Evolutionary conservation across 2,797 vertebrate genomes (phyloP).

Genomic region (Danio kyathit): DNA sequence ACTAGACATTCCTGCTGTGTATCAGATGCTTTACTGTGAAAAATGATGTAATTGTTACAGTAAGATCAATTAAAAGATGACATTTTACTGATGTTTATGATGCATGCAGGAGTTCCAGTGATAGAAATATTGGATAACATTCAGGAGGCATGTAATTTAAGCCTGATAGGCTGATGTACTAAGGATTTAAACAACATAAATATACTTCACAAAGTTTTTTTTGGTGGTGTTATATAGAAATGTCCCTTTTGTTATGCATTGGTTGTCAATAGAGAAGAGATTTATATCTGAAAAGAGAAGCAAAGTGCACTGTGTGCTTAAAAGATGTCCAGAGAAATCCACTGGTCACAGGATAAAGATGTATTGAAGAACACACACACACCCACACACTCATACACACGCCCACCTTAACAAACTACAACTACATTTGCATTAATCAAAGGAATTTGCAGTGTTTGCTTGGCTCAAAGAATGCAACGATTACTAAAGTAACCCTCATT

Average conservation of each 20-base stretch:
- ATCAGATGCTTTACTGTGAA: background rate
- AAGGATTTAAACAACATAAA: background rate
- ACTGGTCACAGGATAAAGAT: background rate
- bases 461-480: too few relatives aligned
- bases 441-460: background rate
- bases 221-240: background rate
- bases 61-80: slow-evolving; percentile 20
- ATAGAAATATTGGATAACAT: slow-evolving; percentile 2
- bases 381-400: background rate
- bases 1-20: background rate
- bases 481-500: too few relatives aligned
- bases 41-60: background rate
- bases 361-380: background rate
- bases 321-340: slow-evolving; percentile 8
- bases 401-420: background rate
- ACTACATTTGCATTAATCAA: background rate
- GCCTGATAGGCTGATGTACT: background rate
- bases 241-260: background rate
- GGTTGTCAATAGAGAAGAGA: background rate
- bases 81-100: slow-evolving; percentile 6
- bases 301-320: background rate
- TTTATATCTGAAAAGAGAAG: slow-evolving; percentile 15
- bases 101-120: slow-evolving; percentile 1
- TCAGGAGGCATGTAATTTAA: background rate
- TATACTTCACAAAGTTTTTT: background rate